Percentiles rank a stretch among this genome's conserved stretches.
Evolutionary conservation across 2,797 vertebrate genomes (phyloP).

Genomic region (Crenichthys baileyi): DNA sequence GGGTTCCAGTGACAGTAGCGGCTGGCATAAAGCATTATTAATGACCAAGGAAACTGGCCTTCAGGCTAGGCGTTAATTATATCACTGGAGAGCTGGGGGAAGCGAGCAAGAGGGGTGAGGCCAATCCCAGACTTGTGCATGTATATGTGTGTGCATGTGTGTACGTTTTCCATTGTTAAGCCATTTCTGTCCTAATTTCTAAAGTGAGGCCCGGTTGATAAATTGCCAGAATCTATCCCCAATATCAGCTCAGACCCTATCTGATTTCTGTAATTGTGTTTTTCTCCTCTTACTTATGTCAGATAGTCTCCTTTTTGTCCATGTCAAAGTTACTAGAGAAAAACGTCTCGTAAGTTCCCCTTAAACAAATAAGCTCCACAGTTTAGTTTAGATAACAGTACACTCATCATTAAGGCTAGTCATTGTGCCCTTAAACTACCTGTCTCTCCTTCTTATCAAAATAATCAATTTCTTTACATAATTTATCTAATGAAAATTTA

Average conservation of each 20-base stretch:
- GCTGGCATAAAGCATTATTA: conserved; percentile 83
- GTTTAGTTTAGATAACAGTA: conserved; percentile 27
- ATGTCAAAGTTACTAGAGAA: conserved; percentile 34
- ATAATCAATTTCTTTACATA: conserved; percentile 58
- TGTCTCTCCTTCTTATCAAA: conserved; percentile 49
- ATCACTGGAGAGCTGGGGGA: conserved; percentile 74
- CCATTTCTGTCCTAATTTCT: conserved; percentile 69
- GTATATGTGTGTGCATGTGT: conserved; percentile 37
- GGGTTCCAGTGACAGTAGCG: conserved; percentile 77
- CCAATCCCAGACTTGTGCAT: conserved; percentile 23
- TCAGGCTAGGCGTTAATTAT: conserved; percentile 84
- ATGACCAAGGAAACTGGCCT: conserved; percentile 82
- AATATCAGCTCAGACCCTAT: conserved; percentile 39
- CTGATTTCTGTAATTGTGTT: conserved; percentile 50
- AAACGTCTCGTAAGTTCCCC: conserved; percentile 6
- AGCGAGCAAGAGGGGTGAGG: conserved; percentile 64
- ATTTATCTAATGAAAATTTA: conserved; percentile 66
- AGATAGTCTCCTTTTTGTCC: conserved; percentile 25
- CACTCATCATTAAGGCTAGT: conserved; percentile 23
- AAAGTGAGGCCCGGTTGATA: conserved; percentile 56
- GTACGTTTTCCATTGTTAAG: conserved; percentile 69
- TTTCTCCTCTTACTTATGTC: conserved; percentile 40
- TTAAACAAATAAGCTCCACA: conserved; percentile 22
- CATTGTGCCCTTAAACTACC: conserved; percentile 54
- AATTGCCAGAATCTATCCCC: conserved; percentile 51